phyloP scores from a whole-genome alignment of 2,113 vertebrate species.

The Bothrops jararaca region DNA sequence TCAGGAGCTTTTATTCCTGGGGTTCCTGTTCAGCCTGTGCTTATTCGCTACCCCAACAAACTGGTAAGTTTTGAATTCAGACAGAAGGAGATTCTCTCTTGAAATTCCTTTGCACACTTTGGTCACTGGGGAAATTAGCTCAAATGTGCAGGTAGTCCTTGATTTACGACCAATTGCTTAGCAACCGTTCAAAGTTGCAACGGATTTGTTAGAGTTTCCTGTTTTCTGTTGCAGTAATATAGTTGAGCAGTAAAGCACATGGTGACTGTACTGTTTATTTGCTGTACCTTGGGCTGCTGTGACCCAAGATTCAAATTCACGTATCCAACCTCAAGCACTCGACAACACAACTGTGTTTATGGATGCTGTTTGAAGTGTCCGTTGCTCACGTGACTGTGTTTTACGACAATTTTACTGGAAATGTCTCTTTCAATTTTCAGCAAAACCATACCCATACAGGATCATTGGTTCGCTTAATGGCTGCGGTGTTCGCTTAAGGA shows the following conservation, averaged over 20 bases:
- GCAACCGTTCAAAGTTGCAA: not conserved
- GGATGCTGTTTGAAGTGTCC: not conserved
- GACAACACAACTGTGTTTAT: not conserved
- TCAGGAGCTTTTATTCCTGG: conserved; percentile 90
- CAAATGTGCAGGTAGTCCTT: not conserved
- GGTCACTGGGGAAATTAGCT: not conserved
- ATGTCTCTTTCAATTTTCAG: too few relatives aligned
- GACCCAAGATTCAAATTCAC: not conserved
- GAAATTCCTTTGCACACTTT: not conserved
- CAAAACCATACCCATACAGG: too few relatives aligned
- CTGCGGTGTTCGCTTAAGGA: not conserved
- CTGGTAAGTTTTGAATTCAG: conserved; percentile 73
- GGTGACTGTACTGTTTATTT: too few relatives aligned
- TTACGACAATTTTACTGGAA: not conserved
- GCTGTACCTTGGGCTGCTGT: not conserved
- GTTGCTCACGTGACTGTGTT: not conserved
- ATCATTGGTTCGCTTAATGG: not conserved
- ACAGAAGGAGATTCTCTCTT: not conserved
- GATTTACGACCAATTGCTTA: not conserved
- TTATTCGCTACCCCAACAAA: conserved; percentile 91
- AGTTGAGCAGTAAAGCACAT: too few relatives aligned
- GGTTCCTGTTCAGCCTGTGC: conserved; percentile 88
- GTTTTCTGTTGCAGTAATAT: too few relatives aligned
- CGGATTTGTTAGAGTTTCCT: too few relatives aligned
- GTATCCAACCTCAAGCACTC: not conserved